These are phyloP conservation scores for Phytoseiulus persimilis DNA, from an alignment of 2,888 invertebrate genomes.

Conservation along the genomic window DNA sequence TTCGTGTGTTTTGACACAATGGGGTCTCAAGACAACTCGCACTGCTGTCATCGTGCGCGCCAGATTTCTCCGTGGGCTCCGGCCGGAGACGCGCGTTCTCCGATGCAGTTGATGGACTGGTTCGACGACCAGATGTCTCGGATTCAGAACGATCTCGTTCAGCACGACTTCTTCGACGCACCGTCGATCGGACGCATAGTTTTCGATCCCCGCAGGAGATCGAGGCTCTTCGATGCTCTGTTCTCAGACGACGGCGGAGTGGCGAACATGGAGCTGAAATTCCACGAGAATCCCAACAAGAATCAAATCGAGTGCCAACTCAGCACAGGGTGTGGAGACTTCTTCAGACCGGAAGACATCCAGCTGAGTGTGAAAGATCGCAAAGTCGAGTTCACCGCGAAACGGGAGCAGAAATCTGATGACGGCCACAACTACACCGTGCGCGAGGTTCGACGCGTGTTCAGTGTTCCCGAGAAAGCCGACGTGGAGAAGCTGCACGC, in stretches of 20 bases:
- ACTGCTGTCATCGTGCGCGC: too few species aligned
- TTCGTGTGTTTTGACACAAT: too few species aligned
- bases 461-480: not conserved
- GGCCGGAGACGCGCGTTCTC: too few species aligned
- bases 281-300: not conserved
- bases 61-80: too few species aligned
- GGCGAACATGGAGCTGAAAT: not conserved
- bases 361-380: not conserved
- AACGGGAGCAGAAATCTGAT: not conserved
- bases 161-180: not conserved
- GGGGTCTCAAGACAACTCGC: too few species aligned
- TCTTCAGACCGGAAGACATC: not conserved
- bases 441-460: not conserved
- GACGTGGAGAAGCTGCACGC: constrained; percentile 10
- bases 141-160: constrained; percentile 12
- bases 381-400: not conserved
- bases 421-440: not conserved
- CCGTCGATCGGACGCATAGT: not conserved
- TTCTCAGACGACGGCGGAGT: not conserved
- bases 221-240: constrained; percentile 11
- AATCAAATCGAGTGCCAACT: constrained; percentile 11
- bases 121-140: constrained; percentile 18
- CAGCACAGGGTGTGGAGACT: not conserved
- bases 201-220: constrained; percentile 9
- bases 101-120: not conserved